Evolutionary conservation across 2,113 vertebrate species (phyloP).

Genomic region (Microcebus griseorufus): DNA sequence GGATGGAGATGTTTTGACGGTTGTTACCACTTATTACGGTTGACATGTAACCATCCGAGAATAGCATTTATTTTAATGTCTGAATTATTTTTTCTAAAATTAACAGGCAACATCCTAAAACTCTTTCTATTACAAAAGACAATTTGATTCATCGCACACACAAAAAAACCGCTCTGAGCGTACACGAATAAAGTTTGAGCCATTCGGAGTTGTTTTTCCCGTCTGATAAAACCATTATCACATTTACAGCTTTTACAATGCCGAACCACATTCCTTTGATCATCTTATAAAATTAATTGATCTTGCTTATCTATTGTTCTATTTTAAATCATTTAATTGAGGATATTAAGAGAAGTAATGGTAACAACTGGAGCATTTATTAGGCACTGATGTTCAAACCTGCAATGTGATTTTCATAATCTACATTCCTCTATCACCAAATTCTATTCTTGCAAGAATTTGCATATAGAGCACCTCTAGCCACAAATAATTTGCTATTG

Average conservation of each 20-base stretch:
- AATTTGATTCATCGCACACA: conserved; percentile 84
- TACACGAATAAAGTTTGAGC: conserved; percentile 84
- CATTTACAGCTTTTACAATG: conserved; percentile 86
- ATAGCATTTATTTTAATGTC: conserved; percentile 57
- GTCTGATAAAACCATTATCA: conserved; percentile 88
- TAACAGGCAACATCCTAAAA: conserved; percentile 83
- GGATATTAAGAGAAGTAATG: conserved; percentile 94
- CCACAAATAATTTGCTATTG: conserved; percentile 93
- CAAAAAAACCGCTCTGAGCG: conserved; percentile 83
- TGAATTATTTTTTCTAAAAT: conserved; percentile 74
- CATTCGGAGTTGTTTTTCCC: conserved; percentile 85
- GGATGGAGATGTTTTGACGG: background rate
- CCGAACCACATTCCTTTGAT: conserved; percentile 89
- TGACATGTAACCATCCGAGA: conserved; percentile 71
- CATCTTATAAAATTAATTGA: conserved; percentile 90
- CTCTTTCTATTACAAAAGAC: conserved; percentile 85
- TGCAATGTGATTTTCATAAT: conserved; percentile 89
- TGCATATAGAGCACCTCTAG: conserved; percentile 92
- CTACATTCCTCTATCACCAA: conserved; percentile 88
- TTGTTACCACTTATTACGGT: conserved; percentile 61
- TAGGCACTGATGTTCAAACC: conserved; percentile 84
- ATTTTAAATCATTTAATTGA: conserved; percentile 93
- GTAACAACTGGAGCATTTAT: conserved; percentile 90
- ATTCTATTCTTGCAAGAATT: conserved; percentile 92
- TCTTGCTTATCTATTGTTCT: conserved; percentile 95